A percentile compares a stretch with the other conserved stretches of the same genome.
Evolutionary conservation across 2,113 vertebrate species (phyloP).

Genomic region (Prionailurus viverrinus): DNA sequence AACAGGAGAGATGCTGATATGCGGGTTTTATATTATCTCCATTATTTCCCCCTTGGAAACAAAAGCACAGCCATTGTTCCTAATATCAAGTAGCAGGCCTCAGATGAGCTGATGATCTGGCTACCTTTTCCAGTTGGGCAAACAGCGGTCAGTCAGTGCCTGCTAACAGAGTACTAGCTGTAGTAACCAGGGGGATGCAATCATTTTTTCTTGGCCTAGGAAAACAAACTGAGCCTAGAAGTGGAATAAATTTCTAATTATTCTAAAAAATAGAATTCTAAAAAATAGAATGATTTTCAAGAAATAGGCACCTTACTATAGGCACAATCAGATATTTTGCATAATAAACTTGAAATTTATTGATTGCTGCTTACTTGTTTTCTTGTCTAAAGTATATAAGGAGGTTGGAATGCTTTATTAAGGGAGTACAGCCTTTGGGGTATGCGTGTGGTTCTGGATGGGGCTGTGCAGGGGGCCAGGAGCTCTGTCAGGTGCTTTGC

Average conservation of each 20-base stretch:
- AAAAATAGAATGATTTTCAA: not conserved
- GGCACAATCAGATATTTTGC: not conserved
- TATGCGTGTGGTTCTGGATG: not conserved
- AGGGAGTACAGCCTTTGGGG: not conserved
- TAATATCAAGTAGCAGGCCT: not conserved
- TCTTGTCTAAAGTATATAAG: not conserved
- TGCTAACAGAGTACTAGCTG: not conserved
- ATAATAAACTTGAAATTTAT: not conserved
- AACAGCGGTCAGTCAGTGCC: not conserved
- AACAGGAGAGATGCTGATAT: not conserved
- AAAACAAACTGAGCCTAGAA: not conserved
- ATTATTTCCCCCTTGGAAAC: not conserved
- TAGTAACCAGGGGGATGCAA: no score
- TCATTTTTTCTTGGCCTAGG: not conserved
- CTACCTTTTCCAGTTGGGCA: accelerated
- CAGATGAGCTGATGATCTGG: not conserved
- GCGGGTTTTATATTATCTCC: not conserved
- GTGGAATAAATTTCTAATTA: not conserved
- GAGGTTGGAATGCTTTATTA: not conserved
- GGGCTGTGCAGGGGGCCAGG: not conserved
- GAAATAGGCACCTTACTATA: not conserved
- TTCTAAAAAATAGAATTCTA: no score
- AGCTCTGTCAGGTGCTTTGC: not conserved
- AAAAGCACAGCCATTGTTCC: not conserved
- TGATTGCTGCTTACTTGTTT: not conserved